Base-by-base conservation (phyloP, 2,888 invertebrate genomes). In the Leucoptera coffeella region DNA sequence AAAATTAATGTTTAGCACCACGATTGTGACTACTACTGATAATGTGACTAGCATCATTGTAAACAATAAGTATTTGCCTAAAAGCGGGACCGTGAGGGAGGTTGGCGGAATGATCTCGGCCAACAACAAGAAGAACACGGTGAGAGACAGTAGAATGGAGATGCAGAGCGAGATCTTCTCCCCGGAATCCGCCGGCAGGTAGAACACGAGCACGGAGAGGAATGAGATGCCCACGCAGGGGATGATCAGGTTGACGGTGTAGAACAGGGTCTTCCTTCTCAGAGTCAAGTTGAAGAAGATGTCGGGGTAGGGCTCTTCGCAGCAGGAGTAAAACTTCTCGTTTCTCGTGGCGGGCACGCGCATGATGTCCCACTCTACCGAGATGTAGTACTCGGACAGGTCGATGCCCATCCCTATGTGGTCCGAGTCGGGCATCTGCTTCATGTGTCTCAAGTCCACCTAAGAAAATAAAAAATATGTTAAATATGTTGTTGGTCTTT, bases 301-400 rank as follows among this genome's bases (percentile, higher is more conserved):
- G 71, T 97, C 97, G 29, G 90, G 86, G 52, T 91, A 97, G 32
- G 95, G 95, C 59, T 95, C 90, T 57, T 91, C 89, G 61, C 96
- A 96, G 69, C 96, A 96, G 45, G 90, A 90, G 76, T 96, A 92
- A 64, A 87, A 90, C 55, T 89, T 89, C 51, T 91, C 91, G 55
- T 91, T 88, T 40, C 91, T 76, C 35, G 84, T 83, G 22, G 91
- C 92, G 29, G 91, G 91, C 38, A 91, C 92, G 35, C 86, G 80
- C 80, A 96, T 85, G 43, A 91, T 92, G 67, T 96, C 96, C 97
- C 96, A 97, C 71, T 97, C 96, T 32, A 95, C 95, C 45, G 93
- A 93, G 57, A 93, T 89, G 74, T 92, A 92, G 60, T 91, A 93
- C 59, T 93, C 92, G 45, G 89, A 88, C 36, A 93, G 74, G 59